phyloP scores from a whole-genome alignment of 1,140 invertebrate genomes.

The Sarcophaga peregrina region DNA sequence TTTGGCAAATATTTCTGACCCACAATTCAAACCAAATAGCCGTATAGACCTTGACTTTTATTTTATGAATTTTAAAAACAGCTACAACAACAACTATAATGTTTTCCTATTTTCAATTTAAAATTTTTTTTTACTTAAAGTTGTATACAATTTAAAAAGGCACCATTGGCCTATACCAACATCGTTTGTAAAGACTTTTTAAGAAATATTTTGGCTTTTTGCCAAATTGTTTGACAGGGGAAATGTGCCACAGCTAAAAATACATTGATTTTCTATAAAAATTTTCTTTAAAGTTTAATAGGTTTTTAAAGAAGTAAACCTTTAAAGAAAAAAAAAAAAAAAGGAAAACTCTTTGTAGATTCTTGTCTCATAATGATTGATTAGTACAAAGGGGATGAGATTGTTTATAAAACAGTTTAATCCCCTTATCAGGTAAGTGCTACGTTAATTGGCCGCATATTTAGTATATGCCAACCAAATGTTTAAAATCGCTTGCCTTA shows the following conservation, averaged over 20 bases:
- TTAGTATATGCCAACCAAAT: no score
- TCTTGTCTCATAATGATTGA: no score
- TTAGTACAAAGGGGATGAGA: no score
- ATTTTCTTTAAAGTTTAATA: not conserved
- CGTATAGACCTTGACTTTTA: conserved; percentile 13
- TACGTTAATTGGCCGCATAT: no score
- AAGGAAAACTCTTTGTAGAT: no score
- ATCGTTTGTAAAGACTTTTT: not conserved
- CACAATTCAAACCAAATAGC: not conserved
- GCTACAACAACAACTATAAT: not conserved
- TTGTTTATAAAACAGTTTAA: no score
- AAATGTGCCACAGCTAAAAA: not conserved
- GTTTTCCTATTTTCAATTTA: not conserved
- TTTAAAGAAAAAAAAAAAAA: no score
- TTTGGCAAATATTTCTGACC: not conserved
- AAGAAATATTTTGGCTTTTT: not conserved
- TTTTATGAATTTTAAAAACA: not conserved
- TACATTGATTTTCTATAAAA: no score
- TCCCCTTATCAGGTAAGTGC: no score
- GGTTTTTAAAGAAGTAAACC: no score
- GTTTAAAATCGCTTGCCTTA: no score
- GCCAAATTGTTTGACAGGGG: conserved; percentile 11
- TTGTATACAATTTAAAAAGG: not conserved
- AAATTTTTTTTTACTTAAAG: not conserved
- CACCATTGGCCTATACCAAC: not conserved